Percentiles rank a stretch among this genome's conserved stretches.
phyloP scores from a whole-genome alignment of 1,140 invertebrate species.

The Heliothis subflexa region DNA sequence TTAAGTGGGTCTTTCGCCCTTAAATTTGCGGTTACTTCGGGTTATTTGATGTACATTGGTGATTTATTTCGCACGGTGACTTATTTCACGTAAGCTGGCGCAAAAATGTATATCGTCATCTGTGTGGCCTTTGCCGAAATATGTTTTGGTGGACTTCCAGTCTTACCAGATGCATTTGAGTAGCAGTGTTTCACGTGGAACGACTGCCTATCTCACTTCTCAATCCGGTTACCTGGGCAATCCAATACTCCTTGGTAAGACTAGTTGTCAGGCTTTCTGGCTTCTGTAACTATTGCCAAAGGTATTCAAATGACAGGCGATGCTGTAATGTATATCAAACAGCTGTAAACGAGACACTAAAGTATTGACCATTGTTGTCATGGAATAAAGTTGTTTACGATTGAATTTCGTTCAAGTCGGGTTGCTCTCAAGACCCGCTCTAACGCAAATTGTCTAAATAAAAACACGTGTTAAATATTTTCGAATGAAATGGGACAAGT shows the following conservation, averaged over 20 bases:
- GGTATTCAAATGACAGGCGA: not conserved
- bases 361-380: constrained; percentile 13
- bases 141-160: too few species aligned
- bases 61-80: not conserved
- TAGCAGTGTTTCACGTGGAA: too few species aligned
- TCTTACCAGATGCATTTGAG: too few species aligned
- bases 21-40: not conserved
- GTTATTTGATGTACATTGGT: not conserved
- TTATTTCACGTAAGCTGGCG: too few species aligned
- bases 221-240: too few species aligned
- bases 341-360: not conserved
- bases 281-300: too few species aligned
- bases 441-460: constrained; percentile 37
- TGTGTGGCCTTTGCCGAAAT: too few species aligned
- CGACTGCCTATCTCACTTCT: too few species aligned
- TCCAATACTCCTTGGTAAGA: too few species aligned
- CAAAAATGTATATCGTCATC: too few species aligned
- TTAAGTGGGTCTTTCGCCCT: constrained; percentile 32
- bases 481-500: constrained; percentile 27
- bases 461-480: constrained; percentile 34
- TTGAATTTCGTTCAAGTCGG: constrained; percentile 17
- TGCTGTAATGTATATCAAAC: not conserved
- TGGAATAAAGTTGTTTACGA: constrained; percentile 8
- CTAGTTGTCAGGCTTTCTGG: too few species aligned
- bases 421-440: not conserved